phyloP scores from a whole-genome alignment of 2,113 vertebrate species.

The Hippocampus abdominalis region DNA sequence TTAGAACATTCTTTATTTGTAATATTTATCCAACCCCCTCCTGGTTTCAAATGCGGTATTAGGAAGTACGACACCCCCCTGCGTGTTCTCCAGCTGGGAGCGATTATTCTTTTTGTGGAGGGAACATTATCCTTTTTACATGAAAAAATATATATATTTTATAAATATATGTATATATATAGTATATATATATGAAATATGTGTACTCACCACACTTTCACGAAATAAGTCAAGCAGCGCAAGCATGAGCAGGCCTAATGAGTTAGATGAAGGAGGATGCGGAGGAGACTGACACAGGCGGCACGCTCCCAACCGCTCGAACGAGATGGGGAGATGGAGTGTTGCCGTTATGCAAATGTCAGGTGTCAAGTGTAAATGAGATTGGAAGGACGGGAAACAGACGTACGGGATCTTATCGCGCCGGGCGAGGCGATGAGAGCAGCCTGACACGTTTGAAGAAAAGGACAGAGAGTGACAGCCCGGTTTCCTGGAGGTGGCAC shows the following conservation, averaged over 20 bases:
- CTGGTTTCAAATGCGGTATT: slow-evolving; percentile 74
- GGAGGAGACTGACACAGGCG: not conserved
- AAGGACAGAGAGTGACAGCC: slow-evolving; percentile 6
- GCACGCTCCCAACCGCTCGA: slow-evolving; percentile 27
- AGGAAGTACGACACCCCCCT: slow-evolving; percentile 69
- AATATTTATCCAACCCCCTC: slow-evolving; percentile 74
- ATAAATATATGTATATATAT: slow-evolving; percentile 14
- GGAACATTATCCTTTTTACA: slow-evolving; percentile 8
- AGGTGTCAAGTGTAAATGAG: slow-evolving; percentile 74
- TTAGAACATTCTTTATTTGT: slow-evolving; percentile 75
- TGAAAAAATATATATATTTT: not conserved
- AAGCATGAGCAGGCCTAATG: slow-evolving; percentile 59
- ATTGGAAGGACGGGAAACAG: slow-evolving; percentile 64
- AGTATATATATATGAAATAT: slow-evolving; percentile 4
- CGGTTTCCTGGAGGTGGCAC: slow-evolving; percentile 17
- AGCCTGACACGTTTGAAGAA: slow-evolving; percentile 43
- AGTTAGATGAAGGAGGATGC: slow-evolving; percentile 60
- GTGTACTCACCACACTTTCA: slow-evolving; percentile 44
- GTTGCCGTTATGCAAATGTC: slow-evolving; percentile 69
- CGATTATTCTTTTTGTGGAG: slow-evolving; percentile 38
- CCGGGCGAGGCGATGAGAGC: slow-evolving; percentile 53
- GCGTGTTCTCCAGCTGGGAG: slow-evolving; percentile 48
- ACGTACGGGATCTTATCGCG: slow-evolving; percentile 62
- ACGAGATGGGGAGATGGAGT: slow-evolving; percentile 53
- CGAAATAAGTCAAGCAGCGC: slow-evolving; percentile 58